Evolutionary conservation across 2,797 vertebrate species (phyloP).

Genomic region (Aratinga solstitialis): DNA sequence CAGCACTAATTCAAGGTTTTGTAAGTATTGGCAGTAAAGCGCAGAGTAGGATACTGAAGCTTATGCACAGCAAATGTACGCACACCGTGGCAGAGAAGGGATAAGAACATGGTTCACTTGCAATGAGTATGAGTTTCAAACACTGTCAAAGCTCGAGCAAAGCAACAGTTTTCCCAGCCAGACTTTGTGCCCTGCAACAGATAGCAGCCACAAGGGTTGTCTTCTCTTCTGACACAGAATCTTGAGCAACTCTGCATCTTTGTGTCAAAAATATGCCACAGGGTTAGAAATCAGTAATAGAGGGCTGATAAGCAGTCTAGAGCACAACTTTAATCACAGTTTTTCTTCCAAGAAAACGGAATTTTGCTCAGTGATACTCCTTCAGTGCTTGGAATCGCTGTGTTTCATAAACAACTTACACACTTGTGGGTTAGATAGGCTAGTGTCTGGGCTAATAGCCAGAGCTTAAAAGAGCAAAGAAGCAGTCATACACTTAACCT

Average conservation of each 20-base stretch:
- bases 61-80: not conserved
- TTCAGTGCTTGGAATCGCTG: not conserved
- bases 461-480: not conserved
- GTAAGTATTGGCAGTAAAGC: not conserved
- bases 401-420: not conserved
- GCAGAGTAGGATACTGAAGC: not conserved
- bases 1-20: not conserved
- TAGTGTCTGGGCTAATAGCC: constrained; percentile 23
- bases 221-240: not conserved
- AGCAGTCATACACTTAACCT: not conserved
- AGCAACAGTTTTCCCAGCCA: not conserved
- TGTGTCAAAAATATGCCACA: not conserved
- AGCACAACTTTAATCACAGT: not conserved
- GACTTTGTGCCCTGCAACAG: not conserved
- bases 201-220: not conserved
- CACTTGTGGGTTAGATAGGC: not conserved
- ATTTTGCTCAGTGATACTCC: not conserved
- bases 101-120: not conserved
- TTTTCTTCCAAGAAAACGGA: not conserved
- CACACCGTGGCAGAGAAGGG: not conserved
- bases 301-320: not conserved
- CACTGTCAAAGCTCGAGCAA: not conserved
- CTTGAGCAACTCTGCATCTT: not conserved
- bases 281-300: not conserved
- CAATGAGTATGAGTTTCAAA: not conserved